Evolutionary conservation across 2,888 invertebrate genomes (phyloP), one percentile per base, ranked within the genome.

Genomic region (Brassicogethes aeneus): DNA sequence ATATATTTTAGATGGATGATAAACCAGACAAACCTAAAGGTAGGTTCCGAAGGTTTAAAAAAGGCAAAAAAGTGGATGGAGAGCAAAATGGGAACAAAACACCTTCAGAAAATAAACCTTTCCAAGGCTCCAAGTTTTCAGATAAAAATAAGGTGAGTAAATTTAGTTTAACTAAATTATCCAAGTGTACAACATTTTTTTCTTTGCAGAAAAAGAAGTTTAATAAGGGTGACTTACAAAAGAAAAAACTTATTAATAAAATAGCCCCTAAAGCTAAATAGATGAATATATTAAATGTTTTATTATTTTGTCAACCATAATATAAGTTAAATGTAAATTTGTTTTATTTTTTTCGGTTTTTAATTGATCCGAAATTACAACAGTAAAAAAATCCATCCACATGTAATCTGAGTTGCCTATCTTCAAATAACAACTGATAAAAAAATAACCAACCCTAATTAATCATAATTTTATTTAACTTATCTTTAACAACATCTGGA

Each of bases 401-500:
- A n/a, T n/a, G n/a, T n/a, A n/a, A n/a, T n/a, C n/a, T n/a, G n/a
- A n/a, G n/a, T n/a, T n/a, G n/a, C n/a, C n/a, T n/a, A n/a, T n/a
- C n/a, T n/a, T n/a, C n/a, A n/a, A n/a, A n/a, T n/a, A n/a, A n/a
- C n/a, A n/a, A n/a, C n/a, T n/a, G n/a, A n/a, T n/a, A n/a, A n/a
- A n/a, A n/a, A n/a, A n/a, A n/a, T n/a, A n/a, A n/a, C n/a, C n/a
- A n/a, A n/a, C n/a, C n/a, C n/a, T n/a, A n/a, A n/a, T n/a, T n/a
- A n/a, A n/a, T n/a, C n/a, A 59, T 36, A 43, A 65, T 58, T 53
- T 67, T 69, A 38, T 66, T 68, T 45, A 85, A 60, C 70, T 81
- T 84, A 48, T 68, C 69, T 62, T 76, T 77, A 7, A 90, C 70
- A 70, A 82, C 79, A 39, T 60, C 45, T 15, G 91, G 91, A 69